These are phyloP conservation scores for Xiphophorus hellerii DNA, from an alignment of 2,113 vertebrate genomes.

Conservation along the genomic window DNA sequence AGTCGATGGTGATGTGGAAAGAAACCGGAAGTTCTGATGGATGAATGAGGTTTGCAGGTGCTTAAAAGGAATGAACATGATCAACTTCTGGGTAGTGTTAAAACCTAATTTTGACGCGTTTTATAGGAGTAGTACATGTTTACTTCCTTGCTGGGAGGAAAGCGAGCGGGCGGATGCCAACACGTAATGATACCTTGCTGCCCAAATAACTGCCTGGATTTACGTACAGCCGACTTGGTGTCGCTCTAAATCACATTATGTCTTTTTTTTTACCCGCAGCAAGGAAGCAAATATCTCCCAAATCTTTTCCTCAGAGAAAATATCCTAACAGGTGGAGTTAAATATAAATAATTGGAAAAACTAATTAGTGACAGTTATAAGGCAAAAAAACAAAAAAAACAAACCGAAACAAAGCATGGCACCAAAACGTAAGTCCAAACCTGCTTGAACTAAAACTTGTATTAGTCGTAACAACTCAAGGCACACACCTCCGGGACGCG, in stretches of 20 bases:
- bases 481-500: conserved; percentile 87
- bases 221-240: neutral
- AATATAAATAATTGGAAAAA: conserved; percentile 28
- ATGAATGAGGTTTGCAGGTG: conserved; percentile 17
- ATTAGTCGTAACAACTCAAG: conserved; percentile 84
- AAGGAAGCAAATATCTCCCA: conserved; percentile 14
- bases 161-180: neutral
- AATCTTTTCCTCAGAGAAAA: conserved; percentile 18
- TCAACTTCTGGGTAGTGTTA: conserved; percentile 42
- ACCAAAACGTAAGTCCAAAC: conserved; percentile 59
- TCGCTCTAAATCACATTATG: neutral
- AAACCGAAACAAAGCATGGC: conserved; percentile 48
- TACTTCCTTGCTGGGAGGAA: conserved; percentile 6
- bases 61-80: neutral
- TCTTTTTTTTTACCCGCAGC: neutral
- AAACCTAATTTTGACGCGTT: conserved; percentile 23
- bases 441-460: conserved; percentile 61
- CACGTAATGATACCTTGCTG: neutral
- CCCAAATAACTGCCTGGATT: neutral
- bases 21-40: neutral
- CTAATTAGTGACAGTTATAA: conserved; percentile 58
- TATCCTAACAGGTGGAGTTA: conserved; percentile 15
- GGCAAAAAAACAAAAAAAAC: conserved; percentile 48
- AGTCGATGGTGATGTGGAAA: neutral
- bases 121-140: neutral